Conservation (phyloP, 1,140 invertebrate genomes). For the Trichogramma pretiosum region DNA sequence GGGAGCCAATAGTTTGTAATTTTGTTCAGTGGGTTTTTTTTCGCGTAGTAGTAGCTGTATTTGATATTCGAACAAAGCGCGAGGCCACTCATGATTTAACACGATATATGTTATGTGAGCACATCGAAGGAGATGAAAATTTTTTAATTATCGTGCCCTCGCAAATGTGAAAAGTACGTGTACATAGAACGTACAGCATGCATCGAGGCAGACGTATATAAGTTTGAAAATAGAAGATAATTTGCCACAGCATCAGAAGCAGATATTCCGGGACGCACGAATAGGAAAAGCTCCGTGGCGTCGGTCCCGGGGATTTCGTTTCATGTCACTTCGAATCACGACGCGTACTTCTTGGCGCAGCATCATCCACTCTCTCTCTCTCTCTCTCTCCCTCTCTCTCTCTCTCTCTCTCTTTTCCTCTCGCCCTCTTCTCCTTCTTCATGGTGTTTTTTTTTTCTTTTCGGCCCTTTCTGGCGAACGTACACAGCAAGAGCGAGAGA, state of each 20-base stretch:
- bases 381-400: too few relatives aligned
- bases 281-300: conserved; percentile 16
- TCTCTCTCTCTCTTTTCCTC: too few relatives aligned
- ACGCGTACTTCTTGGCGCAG: conserved; percentile 5
- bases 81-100: not conserved
- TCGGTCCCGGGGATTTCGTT: conserved; percentile 17
- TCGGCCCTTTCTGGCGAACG: too few relatives aligned
- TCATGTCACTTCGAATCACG: conserved; percentile 16
- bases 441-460: too few relatives aligned
- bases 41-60: too few relatives aligned
- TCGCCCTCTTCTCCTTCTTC: too few relatives aligned
- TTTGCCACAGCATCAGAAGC: conserved; percentile 11
- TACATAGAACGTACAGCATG: too few relatives aligned
- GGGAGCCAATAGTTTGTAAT: conserved; percentile 8
- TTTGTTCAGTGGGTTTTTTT: too few relatives aligned
- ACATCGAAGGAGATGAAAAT: conserved; percentile 6
- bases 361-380: not conserved
- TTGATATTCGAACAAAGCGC: conserved; percentile 14
- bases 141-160: conserved; percentile 11
- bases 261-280: conserved; percentile 18
- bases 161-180: too few relatives aligned
- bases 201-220: not conserved
- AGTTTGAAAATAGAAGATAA: conserved; percentile 19
- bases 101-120: too few relatives aligned
- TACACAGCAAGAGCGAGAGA: too few relatives aligned